Evolutionary conservation across 2,888 invertebrate species (phyloP).

Genomic region (Tetropium fuscum): DNA sequence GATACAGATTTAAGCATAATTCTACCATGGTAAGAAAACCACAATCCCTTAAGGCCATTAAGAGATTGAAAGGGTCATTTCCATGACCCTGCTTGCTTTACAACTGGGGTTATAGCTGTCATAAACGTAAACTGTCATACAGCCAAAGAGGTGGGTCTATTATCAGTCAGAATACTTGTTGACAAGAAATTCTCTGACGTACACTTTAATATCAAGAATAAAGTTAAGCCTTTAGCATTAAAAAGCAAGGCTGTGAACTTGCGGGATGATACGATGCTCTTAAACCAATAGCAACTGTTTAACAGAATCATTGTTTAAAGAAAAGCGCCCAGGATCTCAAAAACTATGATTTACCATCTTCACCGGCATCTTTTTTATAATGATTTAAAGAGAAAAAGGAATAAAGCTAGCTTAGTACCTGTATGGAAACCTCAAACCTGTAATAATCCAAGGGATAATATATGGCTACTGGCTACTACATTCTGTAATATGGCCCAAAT

Average conservation of each 20-base stretch:
- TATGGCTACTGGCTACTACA: neutral
- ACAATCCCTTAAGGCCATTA: too few relatives aligned
- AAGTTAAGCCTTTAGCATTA: neutral
- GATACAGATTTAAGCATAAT: too few relatives aligned
- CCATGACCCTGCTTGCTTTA: too few relatives aligned
- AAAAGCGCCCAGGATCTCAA: neutral
- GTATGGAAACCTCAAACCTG: neutral
- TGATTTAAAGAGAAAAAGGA: neutral
- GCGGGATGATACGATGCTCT: neutral
- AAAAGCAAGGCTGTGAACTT: neutral
- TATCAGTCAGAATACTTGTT: too few relatives aligned
- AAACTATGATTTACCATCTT: neutral
- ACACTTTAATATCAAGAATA: neutral
- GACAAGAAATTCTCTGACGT: neutral
- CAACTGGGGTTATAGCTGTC: too few relatives aligned
- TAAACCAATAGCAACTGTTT: neutral
- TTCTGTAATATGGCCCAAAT: neutral
- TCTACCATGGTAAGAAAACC: too few relatives aligned
- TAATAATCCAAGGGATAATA: neutral
- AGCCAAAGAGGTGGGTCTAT: too few relatives aligned
- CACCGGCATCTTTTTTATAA: neutral
- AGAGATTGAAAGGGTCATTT: too few relatives aligned
- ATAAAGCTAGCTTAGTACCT: too few relatives aligned
- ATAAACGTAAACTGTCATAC: too few relatives aligned
- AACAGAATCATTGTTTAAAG: too few relatives aligned